phyloP scores from a whole-genome alignment of 2,888 invertebrate species.

The Hyppa rectilinea region DNA sequence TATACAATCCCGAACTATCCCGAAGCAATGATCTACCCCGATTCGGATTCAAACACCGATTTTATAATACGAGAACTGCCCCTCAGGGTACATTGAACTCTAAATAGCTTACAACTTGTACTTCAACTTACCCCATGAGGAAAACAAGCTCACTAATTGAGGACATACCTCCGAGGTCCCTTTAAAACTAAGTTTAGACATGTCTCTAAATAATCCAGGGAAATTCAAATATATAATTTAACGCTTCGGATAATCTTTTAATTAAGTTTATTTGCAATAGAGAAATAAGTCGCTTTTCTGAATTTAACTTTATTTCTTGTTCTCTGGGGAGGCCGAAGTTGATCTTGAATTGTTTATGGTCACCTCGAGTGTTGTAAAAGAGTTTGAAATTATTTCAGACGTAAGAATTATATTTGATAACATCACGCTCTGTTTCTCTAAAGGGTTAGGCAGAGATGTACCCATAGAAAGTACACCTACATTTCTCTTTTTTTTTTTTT shows the following conservation, averaged over 20 bases:
- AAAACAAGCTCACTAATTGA: conserved; percentile 31
- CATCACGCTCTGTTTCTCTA: too few relatives aligned
- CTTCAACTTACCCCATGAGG: conserved; percentile 22
- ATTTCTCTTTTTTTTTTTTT: neutral
- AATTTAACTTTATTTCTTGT: conserved; percentile 24
- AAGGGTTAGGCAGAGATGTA: too few relatives aligned
- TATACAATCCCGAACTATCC: conserved; percentile 2
- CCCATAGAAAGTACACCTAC: neutral
- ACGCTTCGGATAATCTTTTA: conserved; percentile 47
- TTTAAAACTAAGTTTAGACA: conserved; percentile 45
- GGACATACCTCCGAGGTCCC: conserved; percentile 43
- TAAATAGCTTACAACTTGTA: conserved; percentile 25
- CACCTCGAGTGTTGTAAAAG: neutral
- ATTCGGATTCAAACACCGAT: conserved; percentile 13
- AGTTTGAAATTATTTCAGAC: conserved; percentile 7
- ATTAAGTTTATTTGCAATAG: conserved; percentile 53
- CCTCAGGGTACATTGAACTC: conserved; percentile 35
- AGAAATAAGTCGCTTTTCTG: conserved; percentile 5
- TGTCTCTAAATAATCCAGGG: conserved; percentile 36
- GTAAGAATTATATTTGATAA: neutral
- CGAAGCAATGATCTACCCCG: conserved; percentile 11
- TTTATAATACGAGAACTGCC: conserved; percentile 29
- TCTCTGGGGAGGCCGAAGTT: conserved; percentile 17
- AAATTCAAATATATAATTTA: conserved; percentile 56
- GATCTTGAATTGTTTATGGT: conserved; percentile 47